phyloP scores from a whole-genome alignment of 1,140 invertebrate genomes.

The Akabosia matsudoensis region DNA sequence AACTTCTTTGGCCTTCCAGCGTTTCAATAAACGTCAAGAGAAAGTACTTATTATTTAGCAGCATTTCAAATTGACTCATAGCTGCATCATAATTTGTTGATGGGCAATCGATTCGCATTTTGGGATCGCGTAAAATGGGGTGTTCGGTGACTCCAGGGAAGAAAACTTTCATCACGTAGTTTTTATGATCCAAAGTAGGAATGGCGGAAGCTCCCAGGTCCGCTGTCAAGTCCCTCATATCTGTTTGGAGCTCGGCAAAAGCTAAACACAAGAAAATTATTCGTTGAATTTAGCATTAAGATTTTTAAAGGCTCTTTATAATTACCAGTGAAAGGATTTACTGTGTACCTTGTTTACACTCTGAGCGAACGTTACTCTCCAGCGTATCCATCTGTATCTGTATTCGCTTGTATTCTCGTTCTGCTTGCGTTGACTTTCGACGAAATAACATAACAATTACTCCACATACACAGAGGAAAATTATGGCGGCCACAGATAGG shows the following conservation, averaged over 20 bases:
- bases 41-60: slow-evolving; percentile 90
- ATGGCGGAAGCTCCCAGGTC: slow-evolving; percentile 94
- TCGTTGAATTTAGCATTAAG: too few species aligned
- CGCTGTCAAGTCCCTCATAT: slow-evolving; percentile 96
- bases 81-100: slow-evolving; percentile 86
- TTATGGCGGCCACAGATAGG: slow-evolving; percentile 74
- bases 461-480: slow-evolving; percentile 78
- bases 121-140: slow-evolving; percentile 81
- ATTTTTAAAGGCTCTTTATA: too few species aligned
- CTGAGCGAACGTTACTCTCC: slow-evolving; percentile 94
- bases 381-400: slow-evolving; percentile 99
- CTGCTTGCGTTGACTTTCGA: slow-evolving; percentile 88
- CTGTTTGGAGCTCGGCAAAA: slow-evolving; percentile 97
- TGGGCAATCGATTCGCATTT: slow-evolving; percentile 69
- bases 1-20: slow-evolving; percentile 82
- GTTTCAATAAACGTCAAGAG: slow-evolving; percentile 89
- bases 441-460: slow-evolving; percentile 83
- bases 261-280: slow-evolving; percentile 58
- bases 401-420: slow-evolving; percentile 93
- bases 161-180: slow-evolving; percentile 97
- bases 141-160: slow-evolving; percentile 92
- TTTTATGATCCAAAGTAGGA: slow-evolving; percentile 90
- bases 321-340: neutral
- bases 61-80: slow-evolving; percentile 90
- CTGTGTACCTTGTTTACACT: slow-evolving; percentile 82